A percentile compares a stretch with the other conserved stretches of the same genome.
These are phyloP conservation scores for Phyllostomus discolor DNA, from an alignment of 2,113 vertebrate species.

Conservation along the genomic window DNA sequence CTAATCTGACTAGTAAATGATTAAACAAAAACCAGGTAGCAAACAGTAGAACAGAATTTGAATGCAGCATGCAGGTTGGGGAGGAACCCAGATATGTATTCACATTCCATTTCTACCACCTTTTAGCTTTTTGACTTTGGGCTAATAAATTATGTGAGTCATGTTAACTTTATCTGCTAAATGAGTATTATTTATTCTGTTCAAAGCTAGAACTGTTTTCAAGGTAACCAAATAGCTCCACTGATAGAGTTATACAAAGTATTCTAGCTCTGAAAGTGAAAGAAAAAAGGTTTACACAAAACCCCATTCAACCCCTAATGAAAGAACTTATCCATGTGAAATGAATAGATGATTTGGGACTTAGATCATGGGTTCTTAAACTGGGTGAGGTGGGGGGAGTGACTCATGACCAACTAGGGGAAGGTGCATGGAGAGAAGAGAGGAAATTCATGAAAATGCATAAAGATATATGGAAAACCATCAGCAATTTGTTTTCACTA, in stretches of 20 bases:
- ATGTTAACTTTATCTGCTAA: not conserved
- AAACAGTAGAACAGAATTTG: not conserved
- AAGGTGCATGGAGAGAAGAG: not conserved
- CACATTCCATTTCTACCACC: not conserved
- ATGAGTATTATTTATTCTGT: not conserved
- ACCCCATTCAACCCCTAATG: not conserved
- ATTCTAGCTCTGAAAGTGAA: not conserved
- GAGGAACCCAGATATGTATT: not conserved
- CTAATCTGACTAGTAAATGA: not conserved
- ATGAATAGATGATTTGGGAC: not conserved
- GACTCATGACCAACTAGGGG: not conserved
- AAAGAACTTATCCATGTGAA: not conserved
- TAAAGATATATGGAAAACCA: not conserved
- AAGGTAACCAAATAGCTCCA: not conserved
- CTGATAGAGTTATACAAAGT: not conserved
- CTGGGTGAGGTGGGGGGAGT: rapidly evolving
- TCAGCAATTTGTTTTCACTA: not conserved
- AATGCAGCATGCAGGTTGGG: not conserved
- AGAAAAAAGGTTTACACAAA: not conserved
- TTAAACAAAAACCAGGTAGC: not conserved
- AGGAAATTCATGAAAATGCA: not conserved
- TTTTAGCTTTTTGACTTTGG: not conserved
- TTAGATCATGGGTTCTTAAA: not conserved
- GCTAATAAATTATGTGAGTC: not conserved
- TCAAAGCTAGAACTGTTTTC: not conserved